Evolutionary conservation across 1,140 invertebrate species (phyloP), one percentile per base, ranked within the genome.

Genomic region (Micrasema longulum): DNA sequence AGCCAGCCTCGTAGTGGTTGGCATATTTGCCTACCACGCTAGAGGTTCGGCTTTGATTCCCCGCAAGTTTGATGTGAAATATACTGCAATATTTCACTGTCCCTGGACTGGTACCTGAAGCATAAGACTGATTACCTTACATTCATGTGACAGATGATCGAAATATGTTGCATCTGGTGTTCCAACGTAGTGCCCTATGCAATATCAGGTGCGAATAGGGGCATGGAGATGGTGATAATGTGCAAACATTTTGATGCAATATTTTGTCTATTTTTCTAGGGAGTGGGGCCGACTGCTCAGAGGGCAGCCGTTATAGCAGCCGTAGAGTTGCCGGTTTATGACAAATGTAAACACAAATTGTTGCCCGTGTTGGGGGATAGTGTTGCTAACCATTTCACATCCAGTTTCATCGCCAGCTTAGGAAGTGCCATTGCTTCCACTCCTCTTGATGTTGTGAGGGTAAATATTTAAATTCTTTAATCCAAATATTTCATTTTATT

Each of bases 271-370:
- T 63, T 35, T 69, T 41, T 79, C 79, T 82, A 96, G 89, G 96
- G 96, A 68, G 95, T 97, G 50, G 91, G 91, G 43, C 94, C 96
- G 31, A 98, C 96, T 66, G 91, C 94, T 18, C 95, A 97, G 84
- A 88, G 96, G 79, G 95, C 96, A 53, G 95, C 94, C 11, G 88
- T 97, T 45, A 96, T 97, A 78, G 95, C 94, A 26, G 95, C 94
- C 36, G 96, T 97, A 14, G 96, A 98, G 85, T 86, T 98, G 74
- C 96, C 96, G 67, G 94, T 94, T 43, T 98, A 98, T 86, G 96
- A 98, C 84, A 92, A 92, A 77, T 92, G 90, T 81, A 98, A 97
- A 86, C 89, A 90, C 77, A 88, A 91, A 76, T 86, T 97, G 62
- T 88, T 91, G 77, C 85, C 84, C 16, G 70, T 88, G 22, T 84